A percentile compares a stretch with the other conserved stretches of the same genome.
Evolutionary conservation across 2,888 invertebrate species (phyloP).

Genomic region (Melanostoma mellinum): DNA sequence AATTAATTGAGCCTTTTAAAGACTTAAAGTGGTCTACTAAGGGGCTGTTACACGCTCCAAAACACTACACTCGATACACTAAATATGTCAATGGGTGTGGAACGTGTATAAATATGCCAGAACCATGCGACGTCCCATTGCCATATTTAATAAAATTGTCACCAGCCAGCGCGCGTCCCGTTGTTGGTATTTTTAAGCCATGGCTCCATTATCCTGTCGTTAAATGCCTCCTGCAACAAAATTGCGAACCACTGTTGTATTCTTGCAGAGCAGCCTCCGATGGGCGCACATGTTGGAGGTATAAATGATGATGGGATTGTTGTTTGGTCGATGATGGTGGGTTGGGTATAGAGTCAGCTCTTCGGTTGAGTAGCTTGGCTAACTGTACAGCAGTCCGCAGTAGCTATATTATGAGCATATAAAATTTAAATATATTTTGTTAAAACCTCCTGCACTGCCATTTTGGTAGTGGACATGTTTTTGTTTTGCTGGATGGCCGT

Average conservation of each 20-base stretch:
- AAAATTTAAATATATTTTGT: slow-evolving; percentile 70
- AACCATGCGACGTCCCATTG: slow-evolving; percentile 70
- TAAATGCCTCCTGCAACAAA: slow-evolving; percentile 68
- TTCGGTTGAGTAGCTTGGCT: slow-evolving; percentile 49
- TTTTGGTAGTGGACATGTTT: slow-evolving; percentile 23
- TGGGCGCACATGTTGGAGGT: slow-evolving; percentile 44
- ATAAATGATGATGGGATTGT: slow-evolving; percentile 54
- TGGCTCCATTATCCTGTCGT: slow-evolving; percentile 66
- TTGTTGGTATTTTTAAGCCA: slow-evolving; percentile 40
- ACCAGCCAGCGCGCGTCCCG: slow-evolving; percentile 32
- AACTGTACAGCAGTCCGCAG: slow-evolving; percentile 27
- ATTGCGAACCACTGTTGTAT: slow-evolving; percentile 51
- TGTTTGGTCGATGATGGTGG: slow-evolving; percentile 14
- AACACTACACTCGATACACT: slow-evolving; percentile 36
- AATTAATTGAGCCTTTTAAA: slow-evolving; percentile 63
- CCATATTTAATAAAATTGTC: slow-evolving; percentile 72
- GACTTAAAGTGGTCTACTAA: slow-evolving; percentile 46
- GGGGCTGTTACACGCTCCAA: slow-evolving; percentile 22
- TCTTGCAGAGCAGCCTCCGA: slow-evolving; percentile 46
- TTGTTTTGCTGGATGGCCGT: slow-evolving; percentile 46
- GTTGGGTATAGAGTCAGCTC: slow-evolving; percentile 26
- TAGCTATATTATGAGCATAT: slow-evolving; percentile 53
- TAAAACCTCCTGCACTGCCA: slow-evolving; percentile 42
- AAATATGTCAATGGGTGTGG: slow-evolving; percentile 69
- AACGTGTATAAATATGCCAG: slow-evolving; percentile 67